Evolutionary conservation across 2,113 vertebrate genomes (phyloP), one percentile per base, ranked within the genome.

Genomic region (Sapayoa aenigma): DNA sequence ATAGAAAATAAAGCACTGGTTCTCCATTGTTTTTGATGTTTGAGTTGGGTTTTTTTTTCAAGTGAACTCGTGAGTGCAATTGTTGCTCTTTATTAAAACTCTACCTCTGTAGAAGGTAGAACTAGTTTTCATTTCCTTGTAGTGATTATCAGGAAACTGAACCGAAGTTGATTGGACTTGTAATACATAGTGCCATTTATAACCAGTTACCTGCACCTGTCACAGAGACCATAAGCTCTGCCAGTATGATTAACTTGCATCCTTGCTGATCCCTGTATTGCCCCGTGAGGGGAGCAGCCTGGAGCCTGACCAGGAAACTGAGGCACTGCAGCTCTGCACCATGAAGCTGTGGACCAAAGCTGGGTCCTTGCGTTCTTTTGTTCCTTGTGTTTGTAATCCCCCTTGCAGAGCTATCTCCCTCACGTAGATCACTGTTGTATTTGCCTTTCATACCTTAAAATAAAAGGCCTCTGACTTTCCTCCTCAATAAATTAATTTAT

Each of bases 1-100:
- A 20, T 65, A n/a, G 37, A 76, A 92, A 95, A 95, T 96, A 95
- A 96, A 96, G 27, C 67, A 42, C 33, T 72, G 23, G 7, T 94
- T 87, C 15, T 82, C 47, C 7, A 3, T 93, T 89, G 66, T 72
- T 46, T 9, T 71, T 87, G 50, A 60, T 87, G 47, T 68, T 89
- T 63, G 31, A 8, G 49, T 75, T 81, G 14, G 12, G 9, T 82
- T 75, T 65, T 22, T 56, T 60, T 82, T 58, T 50, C 8, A 46
- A 56, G 60, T 28, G 27, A 81, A 49, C 9, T 55, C 24, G 44
- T 46, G 10, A 68, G 14, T 7, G 4, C 16, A 22, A 8, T 37
- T 46, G 10, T 75, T 88, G 41, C 12, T 77, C 18, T 46, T 75
- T 33, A 10, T 56, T 39, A 66, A 31, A 63, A 17, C 3, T 66